Percentiles rank a stretch among this genome's conserved stretches.
phyloP scores from a whole-genome alignment of 2,888 invertebrate genomes.

The Luffia ferchaultella region DNA sequence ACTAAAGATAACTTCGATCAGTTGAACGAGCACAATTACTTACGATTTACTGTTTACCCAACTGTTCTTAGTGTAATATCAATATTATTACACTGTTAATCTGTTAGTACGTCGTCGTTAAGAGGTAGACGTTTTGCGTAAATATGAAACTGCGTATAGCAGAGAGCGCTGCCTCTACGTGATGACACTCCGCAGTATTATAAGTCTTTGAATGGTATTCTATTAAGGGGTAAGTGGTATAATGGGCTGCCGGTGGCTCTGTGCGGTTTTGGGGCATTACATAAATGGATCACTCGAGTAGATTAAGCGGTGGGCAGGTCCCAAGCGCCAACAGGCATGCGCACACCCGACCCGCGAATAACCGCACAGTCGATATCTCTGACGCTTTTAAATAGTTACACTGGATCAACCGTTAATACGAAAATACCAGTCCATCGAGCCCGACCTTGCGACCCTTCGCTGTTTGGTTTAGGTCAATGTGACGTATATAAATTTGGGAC shows the following conservation, averaged over 20 bases:
- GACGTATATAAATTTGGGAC: neutral
- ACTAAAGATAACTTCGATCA: neutral
- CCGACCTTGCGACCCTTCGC: neutral
- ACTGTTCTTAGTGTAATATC: no score
- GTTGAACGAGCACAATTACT: neutral
- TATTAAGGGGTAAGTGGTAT: conserved; percentile 32
- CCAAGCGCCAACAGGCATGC: neutral
- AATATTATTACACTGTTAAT: neutral
- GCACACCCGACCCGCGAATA: neutral
- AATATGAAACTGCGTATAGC: neutral
- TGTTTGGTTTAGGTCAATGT: neutral
- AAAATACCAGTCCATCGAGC: neutral
- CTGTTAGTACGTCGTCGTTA: no score
- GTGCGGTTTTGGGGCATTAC: conserved; percentile 37
- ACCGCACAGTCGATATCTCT: neutral
- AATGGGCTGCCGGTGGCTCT: conserved; percentile 24
- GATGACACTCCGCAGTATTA: conserved; percentile 18
- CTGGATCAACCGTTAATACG: neutral
- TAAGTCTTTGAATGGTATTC: conserved; percentile 31
- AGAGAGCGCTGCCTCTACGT: neutral
- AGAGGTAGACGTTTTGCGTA: neutral
- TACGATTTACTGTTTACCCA: no score
- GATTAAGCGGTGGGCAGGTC: conserved; percentile 19
- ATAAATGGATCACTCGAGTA: conserved; percentile 34
- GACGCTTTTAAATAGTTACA: neutral